Base-by-base conservation (phyloP, 2,797 vertebrate species). In the Agapornis canus region DNA sequence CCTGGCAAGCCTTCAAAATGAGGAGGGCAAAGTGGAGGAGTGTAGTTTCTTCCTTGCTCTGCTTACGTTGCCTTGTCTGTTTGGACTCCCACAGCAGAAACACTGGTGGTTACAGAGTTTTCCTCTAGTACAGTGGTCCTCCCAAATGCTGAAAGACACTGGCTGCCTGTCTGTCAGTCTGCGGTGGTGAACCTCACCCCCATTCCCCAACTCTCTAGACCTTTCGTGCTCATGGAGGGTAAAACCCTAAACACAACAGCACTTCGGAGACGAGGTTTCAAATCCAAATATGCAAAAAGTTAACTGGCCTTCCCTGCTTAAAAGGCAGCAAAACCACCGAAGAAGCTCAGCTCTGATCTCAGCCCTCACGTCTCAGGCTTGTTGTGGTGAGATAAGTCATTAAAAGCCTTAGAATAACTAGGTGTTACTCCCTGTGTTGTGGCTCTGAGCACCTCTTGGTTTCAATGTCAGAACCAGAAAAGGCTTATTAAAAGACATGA, bases 381-480 rank as follows among this genome's bases (percentile, higher is more conserved):
- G 1, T 31, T 68, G 23, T 23, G 18, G 13, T 61, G n/a, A 3
- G 1, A 4, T 22, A 70, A 59, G 31, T 43, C n/a, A 21, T 27
- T 63, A 39, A 29, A 86, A 68, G 43, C 42, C 40, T 56, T 10
- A 20, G 54, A 91, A 47, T 52, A 75, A 56, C 42, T 39, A 47
- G 78, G 61, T 18, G 69, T 54, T n/a, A n/a, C 31, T 54, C 52
- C 13, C 8, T 54, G 52, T 21, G 19, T n/a, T 71, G 54, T 0
- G 2, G 59, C 66, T 86, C 66, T 76, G 56, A 31, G 43, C 70
- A 90, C 82, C 95, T 96, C 85, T 86, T 88, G 73, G 59, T 88
- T 94, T 92, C 70, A 42, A 72, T 52, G 69, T 79, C 79, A 79
- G 63, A 45, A 86, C 15, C 73, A 84, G 47, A 84, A 91, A 86